These are phyloP conservation scores for Synanthedon vespiformis DNA, from an alignment of 2,888 invertebrate species.

Conservation along the genomic window DNA sequence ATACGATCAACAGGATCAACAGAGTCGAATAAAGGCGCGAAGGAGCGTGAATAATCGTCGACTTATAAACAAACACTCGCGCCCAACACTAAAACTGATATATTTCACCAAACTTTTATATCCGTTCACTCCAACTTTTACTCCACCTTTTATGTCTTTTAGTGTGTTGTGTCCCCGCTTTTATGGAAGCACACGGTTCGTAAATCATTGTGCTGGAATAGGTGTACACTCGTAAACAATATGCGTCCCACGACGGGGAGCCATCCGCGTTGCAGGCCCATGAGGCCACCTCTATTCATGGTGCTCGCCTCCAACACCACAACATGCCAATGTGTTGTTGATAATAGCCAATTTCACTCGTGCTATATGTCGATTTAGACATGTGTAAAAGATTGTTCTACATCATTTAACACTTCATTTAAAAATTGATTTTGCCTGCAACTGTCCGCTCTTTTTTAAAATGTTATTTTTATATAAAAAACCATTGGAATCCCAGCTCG, in stretches of 20 bases:
- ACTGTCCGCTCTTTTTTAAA: too few relatives aligned
- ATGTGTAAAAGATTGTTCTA: too few relatives aligned
- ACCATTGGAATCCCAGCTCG: too few relatives aligned
- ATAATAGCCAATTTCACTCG: not conserved
- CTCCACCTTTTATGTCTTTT: conserved; percentile 70
- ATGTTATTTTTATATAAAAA: too few relatives aligned
- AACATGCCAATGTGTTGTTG: not conserved
- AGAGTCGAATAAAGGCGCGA: conserved; percentile 11
- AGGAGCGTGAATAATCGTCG: conserved; percentile 57
- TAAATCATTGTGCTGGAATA: conserved; percentile 69
- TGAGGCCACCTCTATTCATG: not conserved
- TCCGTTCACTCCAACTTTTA: conserved; percentile 62
- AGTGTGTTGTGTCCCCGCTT: conserved; percentile 63
- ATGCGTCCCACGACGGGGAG: conserved; percentile 38
- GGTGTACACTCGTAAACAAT: conserved; percentile 60
- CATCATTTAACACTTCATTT: too few relatives aligned
- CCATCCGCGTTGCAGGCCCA: conserved; percentile 6
- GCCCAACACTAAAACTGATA: conserved; percentile 62
- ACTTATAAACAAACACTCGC: conserved; percentile 63
- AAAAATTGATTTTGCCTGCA: too few relatives aligned
- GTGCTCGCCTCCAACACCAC: not conserved
- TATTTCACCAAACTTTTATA: conserved; percentile 68
- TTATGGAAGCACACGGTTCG: conserved; percentile 62
- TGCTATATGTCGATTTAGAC: not conserved
- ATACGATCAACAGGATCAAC: not conserved